Evolutionary conservation across 2,797 vertebrate species (phyloP).

Genomic region (Falco cherrug): DNA sequence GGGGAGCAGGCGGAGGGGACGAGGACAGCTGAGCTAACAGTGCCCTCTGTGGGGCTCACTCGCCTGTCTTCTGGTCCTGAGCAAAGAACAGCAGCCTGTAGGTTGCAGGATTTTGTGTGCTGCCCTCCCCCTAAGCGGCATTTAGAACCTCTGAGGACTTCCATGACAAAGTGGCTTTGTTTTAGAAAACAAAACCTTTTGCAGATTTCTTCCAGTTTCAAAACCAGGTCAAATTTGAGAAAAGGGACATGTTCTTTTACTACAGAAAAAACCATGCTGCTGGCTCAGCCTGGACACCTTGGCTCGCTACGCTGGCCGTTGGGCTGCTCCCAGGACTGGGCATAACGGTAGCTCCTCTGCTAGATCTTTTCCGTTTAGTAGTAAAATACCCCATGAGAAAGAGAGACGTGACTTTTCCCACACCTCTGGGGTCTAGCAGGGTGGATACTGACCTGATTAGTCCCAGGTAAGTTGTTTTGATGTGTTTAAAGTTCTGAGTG

Average conservation of each 20-base stretch:
- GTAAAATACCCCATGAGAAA: background rate
- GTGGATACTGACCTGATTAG: background rate
- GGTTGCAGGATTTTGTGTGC: background rate
- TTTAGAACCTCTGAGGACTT: background rate
- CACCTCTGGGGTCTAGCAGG: background rate
- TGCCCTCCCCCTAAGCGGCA: background rate
- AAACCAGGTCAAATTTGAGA: background rate
- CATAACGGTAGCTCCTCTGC: accelerated
- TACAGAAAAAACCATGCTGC: accelerated
- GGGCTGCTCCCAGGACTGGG: background rate
- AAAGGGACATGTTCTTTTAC: background rate
- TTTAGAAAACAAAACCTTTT: background rate
- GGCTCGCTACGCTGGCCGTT: background rate
- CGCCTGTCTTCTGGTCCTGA: background rate
- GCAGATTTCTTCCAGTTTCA: background rate
- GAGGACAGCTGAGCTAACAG: background rate
- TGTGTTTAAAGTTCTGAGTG: background rate
- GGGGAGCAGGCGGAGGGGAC: background rate
- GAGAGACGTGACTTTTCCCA: background rate
- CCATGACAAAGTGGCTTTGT: background rate
- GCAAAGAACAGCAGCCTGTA: background rate
- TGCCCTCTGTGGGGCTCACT: background rate
- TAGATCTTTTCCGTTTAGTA: background rate
- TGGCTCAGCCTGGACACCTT: background rate
- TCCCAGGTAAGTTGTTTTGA: background rate